Conservation (phyloP, 2,797 vertebrate species). For the Phrynocephalus vlangalii region DNA sequence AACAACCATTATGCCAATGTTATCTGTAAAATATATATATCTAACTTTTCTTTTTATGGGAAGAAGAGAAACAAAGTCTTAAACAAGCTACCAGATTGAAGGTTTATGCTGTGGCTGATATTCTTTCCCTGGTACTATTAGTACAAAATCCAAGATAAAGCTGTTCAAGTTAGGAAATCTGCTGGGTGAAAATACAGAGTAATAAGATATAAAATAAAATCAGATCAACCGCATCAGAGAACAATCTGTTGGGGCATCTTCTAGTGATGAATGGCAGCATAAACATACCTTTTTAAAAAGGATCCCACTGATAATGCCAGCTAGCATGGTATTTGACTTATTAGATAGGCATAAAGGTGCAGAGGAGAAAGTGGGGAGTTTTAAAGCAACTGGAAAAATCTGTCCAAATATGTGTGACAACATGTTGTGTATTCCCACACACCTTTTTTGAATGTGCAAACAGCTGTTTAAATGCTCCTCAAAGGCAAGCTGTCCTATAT, state of each 20-base stretch:
- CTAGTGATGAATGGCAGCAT: background rate
- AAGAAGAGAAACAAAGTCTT: constrained; percentile 36
- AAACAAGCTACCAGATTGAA: constrained; percentile 20
- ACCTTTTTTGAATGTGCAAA: background rate
- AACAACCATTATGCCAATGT: constrained; percentile 15
- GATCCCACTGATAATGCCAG: background rate
- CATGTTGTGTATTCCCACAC: background rate
- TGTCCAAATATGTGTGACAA: background rate
- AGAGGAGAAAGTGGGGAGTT: background rate
- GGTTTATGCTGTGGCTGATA: background rate
- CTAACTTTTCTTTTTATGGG: constrained; percentile 16
- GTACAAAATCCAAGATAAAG: constrained; percentile 1
- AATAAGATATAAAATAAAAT: constrained; percentile 6
- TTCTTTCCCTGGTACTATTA: background rate
- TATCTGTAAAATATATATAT: constrained; percentile 7
- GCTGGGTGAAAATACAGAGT: background rate
- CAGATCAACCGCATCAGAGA: background rate
- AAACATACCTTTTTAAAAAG: background rate
- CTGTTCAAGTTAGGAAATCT: background rate
- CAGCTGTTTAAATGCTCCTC: background rate
- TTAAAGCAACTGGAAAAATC: constrained; percentile 4
- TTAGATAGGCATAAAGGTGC: background rate
- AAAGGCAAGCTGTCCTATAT: background rate
- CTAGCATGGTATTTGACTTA: background rate
- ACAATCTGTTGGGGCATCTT: background rate